Evolutionary conservation across 2,113 vertebrate species (phyloP), one percentile per base, ranked within the genome.

Genomic region (Indri indri): DNA sequence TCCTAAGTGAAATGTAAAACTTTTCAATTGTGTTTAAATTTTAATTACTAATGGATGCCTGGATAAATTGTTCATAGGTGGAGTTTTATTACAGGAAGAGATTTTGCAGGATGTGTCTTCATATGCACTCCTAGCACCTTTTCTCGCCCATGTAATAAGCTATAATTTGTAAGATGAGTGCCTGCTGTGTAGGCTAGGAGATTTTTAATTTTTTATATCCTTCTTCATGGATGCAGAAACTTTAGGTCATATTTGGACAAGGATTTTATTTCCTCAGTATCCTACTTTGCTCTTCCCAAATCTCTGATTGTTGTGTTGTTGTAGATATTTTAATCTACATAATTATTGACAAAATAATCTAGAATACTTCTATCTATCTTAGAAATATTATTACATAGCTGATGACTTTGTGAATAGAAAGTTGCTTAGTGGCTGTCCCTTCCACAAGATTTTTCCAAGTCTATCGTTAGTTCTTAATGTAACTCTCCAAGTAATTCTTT

Each of bases 1-100:
- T 42, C 50, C 0, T 68, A 95, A 92, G 84, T 88, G n/a, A 96
- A 96, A 92, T 91, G 32, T 85, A 88, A 97, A 96, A 85, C 59
- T 27, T 86, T 92, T 89, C 37, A 83, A 25, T 73, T 87, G 45
- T 13, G 8, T 93, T 96, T 95, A 73, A 81, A 2, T 57, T 97
- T 95, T 87, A 93, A 82, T 88, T 90, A 77, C 22, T 88, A 87
- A 92, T 63, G 50, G 47, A 86, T 93, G 30, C 45, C 91, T 91
- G 65, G 40, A 70, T 61, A 91, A 94, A 83, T 85, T 93, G 50
- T 18, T 4, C 18, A 85, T 8, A 23, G 47, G 18, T 74, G 23
- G 20, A 66, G 42, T 81, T 97, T 94, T 70, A 88, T 82, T 88
- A 70, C 93, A 91, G 87, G 81, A 79, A 63, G 94, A 88, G 16